These are phyloP conservation scores for Cervus canadensis DNA, from an alignment of 2,113 vertebrate species.

Conservation along the genomic window DNA sequence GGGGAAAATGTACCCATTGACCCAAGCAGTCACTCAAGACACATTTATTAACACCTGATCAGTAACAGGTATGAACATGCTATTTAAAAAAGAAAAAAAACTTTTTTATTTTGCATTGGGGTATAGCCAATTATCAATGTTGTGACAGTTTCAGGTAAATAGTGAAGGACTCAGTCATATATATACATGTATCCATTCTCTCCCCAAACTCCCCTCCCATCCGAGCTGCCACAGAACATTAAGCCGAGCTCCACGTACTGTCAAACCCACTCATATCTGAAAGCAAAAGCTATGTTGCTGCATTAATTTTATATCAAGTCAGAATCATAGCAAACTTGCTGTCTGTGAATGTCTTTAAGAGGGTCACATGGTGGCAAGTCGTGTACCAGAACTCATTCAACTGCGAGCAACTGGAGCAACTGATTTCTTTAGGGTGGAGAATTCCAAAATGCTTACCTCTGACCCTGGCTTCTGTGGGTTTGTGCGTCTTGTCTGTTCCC, in stretches of 20 bases:
- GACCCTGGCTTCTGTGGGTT: background rate
- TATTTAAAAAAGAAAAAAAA: background rate
- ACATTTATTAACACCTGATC: background rate
- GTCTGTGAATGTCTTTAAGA: background rate
- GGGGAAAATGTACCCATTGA: background rate
- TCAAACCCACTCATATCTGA: background rate
- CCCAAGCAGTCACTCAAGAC: background rate
- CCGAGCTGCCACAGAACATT: background rate
- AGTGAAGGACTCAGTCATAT: background rate
- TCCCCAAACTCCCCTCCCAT: background rate
- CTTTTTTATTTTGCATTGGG: background rate
- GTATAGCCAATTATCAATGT: background rate
- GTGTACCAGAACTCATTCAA: rapidly evolving
- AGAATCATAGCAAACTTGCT: background rate
- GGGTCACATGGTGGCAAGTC: background rate
- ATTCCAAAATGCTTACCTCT: background rate
- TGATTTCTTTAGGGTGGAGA: background rate
- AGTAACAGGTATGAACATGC: background rate
- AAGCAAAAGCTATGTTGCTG: background rate
- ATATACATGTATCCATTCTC: background rate
- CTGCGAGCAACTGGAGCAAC: background rate
- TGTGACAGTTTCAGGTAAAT: background rate
- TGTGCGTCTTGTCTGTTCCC: rapidly evolving
- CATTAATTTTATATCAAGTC: background rate
- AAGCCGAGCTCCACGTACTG: background rate